A percentile compares a stretch with the other conserved stretches of the same genome.
Evolutionary conservation across 2,888 invertebrate species (phyloP).

Genomic region (Busseola fusca): DNA sequence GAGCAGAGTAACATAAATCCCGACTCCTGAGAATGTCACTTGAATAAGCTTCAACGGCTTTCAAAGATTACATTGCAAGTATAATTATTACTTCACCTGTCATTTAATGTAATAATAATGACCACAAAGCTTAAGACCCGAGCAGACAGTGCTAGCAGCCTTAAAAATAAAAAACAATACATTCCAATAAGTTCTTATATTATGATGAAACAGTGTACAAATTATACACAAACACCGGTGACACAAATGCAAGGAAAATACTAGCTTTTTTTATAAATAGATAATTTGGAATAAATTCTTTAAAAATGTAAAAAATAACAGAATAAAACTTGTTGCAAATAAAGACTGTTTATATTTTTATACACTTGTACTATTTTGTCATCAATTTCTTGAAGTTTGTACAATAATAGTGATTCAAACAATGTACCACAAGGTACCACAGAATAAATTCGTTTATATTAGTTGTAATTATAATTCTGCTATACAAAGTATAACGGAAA

Average conservation of each 20-base stretch:
- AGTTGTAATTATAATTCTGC: constrained; percentile 47
- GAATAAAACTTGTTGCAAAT: constrained; percentile 35
- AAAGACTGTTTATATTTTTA: constrained; percentile 56
- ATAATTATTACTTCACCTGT: no score
- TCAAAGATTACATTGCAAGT: no score
- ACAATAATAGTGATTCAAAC: constrained; percentile 49
- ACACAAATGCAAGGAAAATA: constrained; percentile 46
- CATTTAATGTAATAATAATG: no score
- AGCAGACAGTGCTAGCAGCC: constrained; percentile 1
- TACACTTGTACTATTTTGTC: constrained; percentile 62
- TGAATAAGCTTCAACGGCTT: background rate
- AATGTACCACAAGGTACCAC: constrained; percentile 52
- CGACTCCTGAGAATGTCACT: background rate
- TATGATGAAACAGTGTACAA: constrained; percentile 54
- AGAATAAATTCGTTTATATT: constrained; percentile 40
- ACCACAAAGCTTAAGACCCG: background rate
- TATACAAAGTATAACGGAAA: background rate
- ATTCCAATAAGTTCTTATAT: constrained; percentile 58
- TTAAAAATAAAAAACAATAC: constrained; percentile 45
- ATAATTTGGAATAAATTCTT: constrained; percentile 54
- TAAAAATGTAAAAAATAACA: constrained; percentile 49
- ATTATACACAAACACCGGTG: constrained; percentile 48
- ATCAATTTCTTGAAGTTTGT: constrained; percentile 56
- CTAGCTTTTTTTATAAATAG: constrained; percentile 39
- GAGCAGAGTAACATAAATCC: background rate